Base-by-base conservation (phyloP, 2,888 invertebrate species). In the Hirtodrosophila alboralis region DNA sequence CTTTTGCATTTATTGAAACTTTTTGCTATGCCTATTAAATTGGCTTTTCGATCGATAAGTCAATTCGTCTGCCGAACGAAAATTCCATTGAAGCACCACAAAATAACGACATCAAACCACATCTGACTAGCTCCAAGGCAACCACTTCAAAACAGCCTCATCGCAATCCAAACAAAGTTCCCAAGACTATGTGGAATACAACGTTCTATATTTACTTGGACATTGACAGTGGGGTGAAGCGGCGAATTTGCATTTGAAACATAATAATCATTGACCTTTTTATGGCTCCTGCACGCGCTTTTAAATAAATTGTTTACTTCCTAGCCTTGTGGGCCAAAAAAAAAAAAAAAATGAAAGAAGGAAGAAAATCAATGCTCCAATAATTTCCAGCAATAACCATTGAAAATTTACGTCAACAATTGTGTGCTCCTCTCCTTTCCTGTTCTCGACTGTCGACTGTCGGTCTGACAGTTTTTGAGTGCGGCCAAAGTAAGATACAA, bases 251-350 rank as follows among this genome's bases (percentile, higher is more conserved):
- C 62, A 60, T 74, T 64, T 56, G 49, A 53, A 68, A 69, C 70
- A 73, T 69, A 68, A 79, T 78, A 83, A 83, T 65, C 76, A 74
- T 74, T 79, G 73, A 79, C 76, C 79, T 83, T 80, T 84, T 79
- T 83, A 75, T 78, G 65, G 77, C 61, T 59, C 54, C 71, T 58
- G 68, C 52, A 69, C 66, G 67, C 80, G 77, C 64, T 70, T 75
- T 80, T 73, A 74, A 84, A 79, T 81, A 77, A 75, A 81, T 79
- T 81, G 78, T 77, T 79, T 70, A 84, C 81, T 74, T 76, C 71
- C 81, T 64, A 21, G 57, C 45, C 52, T 49, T 34, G 63, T 57
- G 45, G 52, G 34, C 18, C 23, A 16, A 48, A 36, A 40, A 13
- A 10, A 16, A 43, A 48, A 21, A 16, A 43, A 48, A 21, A 33